A percentile compares a stretch with the other conserved stretches of the same genome.
Evolutionary conservation across 2,888 invertebrate species (phyloP).

Genomic region (Hedya salicella): DNA sequence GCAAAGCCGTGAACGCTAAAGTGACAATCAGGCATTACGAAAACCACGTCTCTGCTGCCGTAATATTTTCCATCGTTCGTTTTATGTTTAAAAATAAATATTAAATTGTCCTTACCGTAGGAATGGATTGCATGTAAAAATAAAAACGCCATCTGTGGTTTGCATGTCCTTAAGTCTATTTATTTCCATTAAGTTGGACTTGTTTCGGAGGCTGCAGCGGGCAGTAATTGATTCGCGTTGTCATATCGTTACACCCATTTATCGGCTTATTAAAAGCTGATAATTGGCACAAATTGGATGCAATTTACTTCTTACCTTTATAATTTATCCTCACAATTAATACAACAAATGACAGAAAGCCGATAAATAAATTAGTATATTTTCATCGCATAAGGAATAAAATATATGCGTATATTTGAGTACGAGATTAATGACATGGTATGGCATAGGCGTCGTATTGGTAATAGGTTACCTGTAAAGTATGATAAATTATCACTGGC

Average conservation of each 20-base stretch:
- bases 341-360: slow-evolving; percentile 35
- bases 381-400: slow-evolving; percentile 17
- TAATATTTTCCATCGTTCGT: slow-evolving; percentile 20
- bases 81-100: slow-evolving; percentile 28
- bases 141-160: slow-evolving; percentile 28
- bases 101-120: slow-evolving; percentile 22
- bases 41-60: background rate
- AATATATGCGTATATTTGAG: slow-evolving; percentile 19
- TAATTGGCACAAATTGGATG: slow-evolving; percentile 62
- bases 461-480: slow-evolving; percentile 36
- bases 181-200: slow-evolving; percentile 52
- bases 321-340: slow-evolving; percentile 39
- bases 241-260: slow-evolving; percentile 45
- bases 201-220: slow-evolving; percentile 53
- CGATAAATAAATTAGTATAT: slow-evolving; percentile 31
- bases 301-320: slow-evolving; percentile 49
- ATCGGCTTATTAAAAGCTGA: slow-evolving; percentile 59
- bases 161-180: slow-evolving; percentile 51
- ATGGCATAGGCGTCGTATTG: slow-evolving; percentile 34
- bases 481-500: slow-evolving; percentile 30
- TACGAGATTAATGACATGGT: slow-evolving; percentile 32
- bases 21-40: background rate
- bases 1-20: too few relatives aligned
- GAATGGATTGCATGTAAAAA: slow-evolving; percentile 33
- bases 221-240: slow-evolving; percentile 43